These are phyloP conservation scores for Exephanes ischioxanthus DNA, from an alignment of 2,888 invertebrate genomes.

Conservation along the genomic window DNA sequence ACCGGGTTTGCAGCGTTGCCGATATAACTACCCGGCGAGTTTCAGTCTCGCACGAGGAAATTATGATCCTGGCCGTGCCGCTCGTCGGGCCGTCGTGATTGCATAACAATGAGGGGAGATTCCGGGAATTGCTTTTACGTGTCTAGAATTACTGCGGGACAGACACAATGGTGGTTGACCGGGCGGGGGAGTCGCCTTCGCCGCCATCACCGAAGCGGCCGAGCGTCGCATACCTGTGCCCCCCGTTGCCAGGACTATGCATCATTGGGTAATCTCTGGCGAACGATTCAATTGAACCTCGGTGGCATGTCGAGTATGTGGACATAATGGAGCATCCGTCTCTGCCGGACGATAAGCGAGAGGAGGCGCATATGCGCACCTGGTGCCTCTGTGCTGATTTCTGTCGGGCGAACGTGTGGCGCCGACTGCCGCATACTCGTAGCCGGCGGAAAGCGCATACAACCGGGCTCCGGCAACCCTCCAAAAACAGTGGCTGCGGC, in stretches of 20 bases:
- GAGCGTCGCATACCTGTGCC: constrained; percentile 74
- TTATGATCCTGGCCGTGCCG: constrained; percentile 79
- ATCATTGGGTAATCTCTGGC: constrained; percentile 84
- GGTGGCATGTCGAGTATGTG: constrained; percentile 83
- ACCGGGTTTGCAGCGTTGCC: constrained; percentile 27
- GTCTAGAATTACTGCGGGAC: constrained; percentile 81
- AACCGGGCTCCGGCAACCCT: constrained; percentile 19
- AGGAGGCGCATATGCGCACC: constrained; percentile 58
- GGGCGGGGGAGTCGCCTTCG: constrained; percentile 52
- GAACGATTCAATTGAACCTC: constrained; percentile 84
- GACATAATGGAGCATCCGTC: constrained; percentile 84
- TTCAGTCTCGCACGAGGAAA: constrained; percentile 73
- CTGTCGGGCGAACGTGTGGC: constrained; percentile 38
- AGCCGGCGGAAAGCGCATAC: not conserved
- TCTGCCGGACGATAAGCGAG: constrained; percentile 80
- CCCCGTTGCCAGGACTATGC: constrained; percentile 78
- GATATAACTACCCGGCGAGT: constrained; percentile 54
- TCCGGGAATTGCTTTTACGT: constrained; percentile 84
- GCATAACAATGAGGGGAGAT: constrained; percentile 83
- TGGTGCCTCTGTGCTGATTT: constrained; percentile 43
- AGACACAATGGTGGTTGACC: constrained; percentile 79
- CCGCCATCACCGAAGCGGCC: constrained; percentile 25
- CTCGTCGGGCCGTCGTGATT: constrained; percentile 76
- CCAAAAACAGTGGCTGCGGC: constrained; percentile 55
- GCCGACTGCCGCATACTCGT: constrained; percentile 47